Base-by-base conservation (phyloP, 2,888 invertebrate species). In the Serrognathus titanus region DNA sequence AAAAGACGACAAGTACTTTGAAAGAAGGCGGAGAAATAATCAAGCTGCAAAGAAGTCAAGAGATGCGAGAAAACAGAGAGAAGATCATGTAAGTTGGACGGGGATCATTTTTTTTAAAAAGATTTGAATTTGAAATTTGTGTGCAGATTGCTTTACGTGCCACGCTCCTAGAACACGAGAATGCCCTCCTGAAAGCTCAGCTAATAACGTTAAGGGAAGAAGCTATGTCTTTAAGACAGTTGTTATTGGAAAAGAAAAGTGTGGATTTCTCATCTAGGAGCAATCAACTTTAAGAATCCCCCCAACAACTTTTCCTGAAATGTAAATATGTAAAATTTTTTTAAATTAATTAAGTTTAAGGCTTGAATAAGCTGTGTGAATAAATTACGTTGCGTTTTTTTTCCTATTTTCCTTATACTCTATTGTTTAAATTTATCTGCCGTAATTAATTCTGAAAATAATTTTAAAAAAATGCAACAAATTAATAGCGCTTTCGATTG, bases 11-110 rank as follows among this genome's bases (percentile, higher is more conserved):
- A 93, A 92, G 75, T 95, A 95, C 76, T 94, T 88, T 74, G 94
- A 95, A 75, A 79, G 94, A 45, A 80, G 95, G 57, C 86, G 90
- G 70, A 80, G 94, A 7, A 95, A 95, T 76, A 95, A 95, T 75
- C 87, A 91, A 72, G 95, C 95, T 0, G 95, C 94, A 0, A 95
- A 95, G 77, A 95, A 94, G 75, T 93, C 93, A 0, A 78, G 95
- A 31, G 95, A 95, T 74, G 92, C 93, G 0, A 80, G 95, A 20
- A 88, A 94, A 75, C 84, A 91, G 48, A 80, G 94, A 31, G 94
- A 95, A 73, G 94, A 95, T 75, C 90, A 93, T 77, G 89, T 88
- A 74, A 69, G 69, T 59, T 41, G 11, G n/a, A 5, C 10, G n/a
- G n/a, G n/a, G n/a, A 31, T 31, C 24, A 31, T 1, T 31, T 31